Conservation (phyloP, 2,888 invertebrate genomes). For the Patella ulyssiponensis region DNA sequence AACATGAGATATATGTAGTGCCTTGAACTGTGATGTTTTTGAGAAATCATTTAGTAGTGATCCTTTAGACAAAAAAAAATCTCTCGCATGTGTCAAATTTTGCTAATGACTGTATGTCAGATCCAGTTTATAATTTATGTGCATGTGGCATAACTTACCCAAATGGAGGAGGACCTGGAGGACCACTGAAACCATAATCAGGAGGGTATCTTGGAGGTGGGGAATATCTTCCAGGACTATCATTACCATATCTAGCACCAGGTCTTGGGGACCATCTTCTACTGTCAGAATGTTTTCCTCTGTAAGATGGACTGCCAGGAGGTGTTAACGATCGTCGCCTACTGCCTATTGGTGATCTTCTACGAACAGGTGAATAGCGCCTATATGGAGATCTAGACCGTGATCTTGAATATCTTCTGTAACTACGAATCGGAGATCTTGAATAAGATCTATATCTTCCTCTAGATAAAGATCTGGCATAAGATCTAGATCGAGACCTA, state of each 20-base stretch:
- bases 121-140: no score
- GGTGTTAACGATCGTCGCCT: conserved; percentile 18
- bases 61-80: no score
- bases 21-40: no score
- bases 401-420: conserved; percentile 23
- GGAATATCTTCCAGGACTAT: background rate
- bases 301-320: background rate
- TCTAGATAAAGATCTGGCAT: conserved; percentile 35
- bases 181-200: background rate
- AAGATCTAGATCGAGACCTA: conserved; percentile 36
- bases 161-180: background rate
- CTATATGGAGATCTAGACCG: conserved; percentile 25
- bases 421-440: conserved; percentile 24
- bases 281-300: background rate
- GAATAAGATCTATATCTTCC: conserved; percentile 20
- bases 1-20: no score
- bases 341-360: conserved; percentile 16
- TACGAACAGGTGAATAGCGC: conserved; percentile 13
- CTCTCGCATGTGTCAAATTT: no score
- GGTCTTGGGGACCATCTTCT: background rate
- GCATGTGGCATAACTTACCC: no score
- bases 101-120: no score
- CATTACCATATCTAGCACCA: background rate
- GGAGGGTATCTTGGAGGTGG: conserved; percentile 17
- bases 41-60: no score